Conservation (phyloP, 1,140 invertebrate genomes). For the Dermatophagoides farinae region DNA sequence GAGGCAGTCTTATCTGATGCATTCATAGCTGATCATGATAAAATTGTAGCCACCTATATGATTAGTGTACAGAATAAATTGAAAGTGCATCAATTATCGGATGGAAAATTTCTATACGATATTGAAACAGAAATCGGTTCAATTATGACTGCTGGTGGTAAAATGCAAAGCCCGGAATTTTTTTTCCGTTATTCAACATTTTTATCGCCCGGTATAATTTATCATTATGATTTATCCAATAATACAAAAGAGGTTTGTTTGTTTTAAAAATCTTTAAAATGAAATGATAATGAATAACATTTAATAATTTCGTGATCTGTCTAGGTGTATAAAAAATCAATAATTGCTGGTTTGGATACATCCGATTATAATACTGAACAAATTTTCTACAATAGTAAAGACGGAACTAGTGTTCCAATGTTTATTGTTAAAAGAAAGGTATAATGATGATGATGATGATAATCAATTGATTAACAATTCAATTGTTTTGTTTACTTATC, state of each 20-base stretch:
- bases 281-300: background rate
- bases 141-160: slow-evolving; percentile 57
- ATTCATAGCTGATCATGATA: slow-evolving; percentile 39
- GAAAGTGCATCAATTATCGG: slow-evolving; percentile 47
- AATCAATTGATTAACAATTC: background rate
- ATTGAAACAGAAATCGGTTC: slow-evolving; percentile 54
- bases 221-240: slow-evolving; percentile 52
- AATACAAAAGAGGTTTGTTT: slow-evolving; percentile 28
- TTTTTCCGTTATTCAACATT: slow-evolving; percentile 89
- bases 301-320: background rate
- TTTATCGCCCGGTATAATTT: slow-evolving; percentile 71
- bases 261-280: background rate
- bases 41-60: slow-evolving; percentile 69
- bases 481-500: background rate
- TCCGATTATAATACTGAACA: slow-evolving; percentile 61
- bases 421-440: slow-evolving; percentile 68
- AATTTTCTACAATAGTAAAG: slow-evolving; percentile 81
- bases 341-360: slow-evolving; percentile 60
- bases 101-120: slow-evolving; percentile 44
- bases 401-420: slow-evolving; percentile 85
- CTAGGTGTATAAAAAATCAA: slow-evolving; percentile 51
- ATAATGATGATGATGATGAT: background rate
- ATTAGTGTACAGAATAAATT: slow-evolving; percentile 74
- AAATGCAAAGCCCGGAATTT: slow-evolving; percentile 63
- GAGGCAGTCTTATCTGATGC: slow-evolving; percentile 48